These are phyloP conservation scores for Dolichomitus sp. DNA, from an alignment of 2,888 invertebrate species.

Conservation along the genomic window DNA sequence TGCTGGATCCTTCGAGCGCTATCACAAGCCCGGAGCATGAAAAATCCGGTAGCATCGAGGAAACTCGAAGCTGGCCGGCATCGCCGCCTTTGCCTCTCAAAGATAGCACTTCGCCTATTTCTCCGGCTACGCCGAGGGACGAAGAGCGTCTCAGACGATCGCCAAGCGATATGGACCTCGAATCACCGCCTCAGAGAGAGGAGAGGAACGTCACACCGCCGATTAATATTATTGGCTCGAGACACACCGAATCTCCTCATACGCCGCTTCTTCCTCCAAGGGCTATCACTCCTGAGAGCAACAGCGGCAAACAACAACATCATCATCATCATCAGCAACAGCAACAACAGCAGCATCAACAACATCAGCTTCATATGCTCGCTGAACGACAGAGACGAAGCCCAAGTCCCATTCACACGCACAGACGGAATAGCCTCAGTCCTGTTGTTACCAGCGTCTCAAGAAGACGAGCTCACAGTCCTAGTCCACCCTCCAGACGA, in stretches of 20 bases:
- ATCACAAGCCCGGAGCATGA: slow-evolving; percentile 83
- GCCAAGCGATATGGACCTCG: slow-evolving; percentile 83
- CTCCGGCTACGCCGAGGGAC: slow-evolving; percentile 88
- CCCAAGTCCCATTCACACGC: slow-evolving; percentile 70
- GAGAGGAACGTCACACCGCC: slow-evolving; percentile 77
- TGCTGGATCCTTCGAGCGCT: slow-evolving; percentile 49
- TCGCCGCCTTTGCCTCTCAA: slow-evolving; percentile 87
- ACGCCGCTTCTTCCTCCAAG: slow-evolving; percentile 90
- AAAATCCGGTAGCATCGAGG: slow-evolving; percentile 80
- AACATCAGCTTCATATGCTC: slow-evolving; percentile 69
- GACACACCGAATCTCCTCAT: slow-evolving; percentile 89
- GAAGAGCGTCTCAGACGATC: slow-evolving; percentile 81
- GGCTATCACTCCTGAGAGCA: slow-evolving; percentile 76
- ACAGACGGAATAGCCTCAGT: slow-evolving; percentile 73
- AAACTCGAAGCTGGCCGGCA: slow-evolving; percentile 83
- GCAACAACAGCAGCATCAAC: slow-evolving; percentile 63
- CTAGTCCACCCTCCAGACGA: slow-evolving; percentile 79
- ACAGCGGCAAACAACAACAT: slow-evolving; percentile 35
- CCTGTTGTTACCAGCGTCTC: slow-evolving; percentile 69
- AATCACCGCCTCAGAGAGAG: slow-evolving; percentile 77
- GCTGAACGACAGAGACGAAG: slow-evolving; percentile 74
- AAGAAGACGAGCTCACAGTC: slow-evolving; percentile 82
- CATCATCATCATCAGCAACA: slow-evolving; percentile 47
- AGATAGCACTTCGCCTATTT: slow-evolving; percentile 89
- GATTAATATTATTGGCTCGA: slow-evolving; percentile 64